Evolutionary conservation across 2,888 invertebrate species (phyloP).

Genomic region (Euplexia lucipara): DNA sequence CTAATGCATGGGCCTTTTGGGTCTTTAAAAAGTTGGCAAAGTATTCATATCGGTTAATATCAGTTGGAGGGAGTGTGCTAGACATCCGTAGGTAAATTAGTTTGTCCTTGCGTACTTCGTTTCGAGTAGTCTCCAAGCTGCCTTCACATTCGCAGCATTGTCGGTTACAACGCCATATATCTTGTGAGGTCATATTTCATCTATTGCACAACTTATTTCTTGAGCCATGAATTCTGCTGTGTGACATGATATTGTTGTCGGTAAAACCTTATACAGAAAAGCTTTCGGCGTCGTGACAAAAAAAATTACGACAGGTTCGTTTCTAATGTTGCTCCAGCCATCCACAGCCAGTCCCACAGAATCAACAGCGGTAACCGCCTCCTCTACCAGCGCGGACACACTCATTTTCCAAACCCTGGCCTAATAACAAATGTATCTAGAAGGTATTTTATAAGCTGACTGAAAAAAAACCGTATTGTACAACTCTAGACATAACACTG

Average conservation of each 20-base stretch:
- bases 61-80: slow-evolving; percentile 1
- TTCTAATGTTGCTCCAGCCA: slow-evolving; percentile 11
- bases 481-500: no score
- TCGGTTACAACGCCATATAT: slow-evolving; percentile 3
- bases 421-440: no score
- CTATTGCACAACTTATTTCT: slow-evolving; percentile 1
- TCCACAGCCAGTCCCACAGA: not conserved
- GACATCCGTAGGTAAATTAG: slow-evolving; percentile 7
- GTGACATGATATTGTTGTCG: not conserved
- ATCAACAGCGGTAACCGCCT: slow-evolving; percentile 1
- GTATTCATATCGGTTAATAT: slow-evolving; percentile 7
- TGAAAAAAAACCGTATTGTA: no score
- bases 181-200: slow-evolving; percentile 10
- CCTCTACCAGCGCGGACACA: not conserved
- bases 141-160: slow-evolving; percentile 20
- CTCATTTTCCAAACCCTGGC: no score
- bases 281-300: slow-evolving; percentile 2
- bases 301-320: not conserved
- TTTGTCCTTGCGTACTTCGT: slow-evolving; percentile 12
- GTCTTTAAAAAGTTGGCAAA: slow-evolving; percentile 8
- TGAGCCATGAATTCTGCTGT: slow-evolving; percentile 7
- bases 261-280: slow-evolving; percentile 8
- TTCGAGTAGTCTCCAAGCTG: slow-evolving; percentile 9
- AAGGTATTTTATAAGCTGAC: no score
- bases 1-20: not conserved